Base-by-base conservation (phyloP, 2,888 invertebrate species). In the Tiphia femorata region DNA sequence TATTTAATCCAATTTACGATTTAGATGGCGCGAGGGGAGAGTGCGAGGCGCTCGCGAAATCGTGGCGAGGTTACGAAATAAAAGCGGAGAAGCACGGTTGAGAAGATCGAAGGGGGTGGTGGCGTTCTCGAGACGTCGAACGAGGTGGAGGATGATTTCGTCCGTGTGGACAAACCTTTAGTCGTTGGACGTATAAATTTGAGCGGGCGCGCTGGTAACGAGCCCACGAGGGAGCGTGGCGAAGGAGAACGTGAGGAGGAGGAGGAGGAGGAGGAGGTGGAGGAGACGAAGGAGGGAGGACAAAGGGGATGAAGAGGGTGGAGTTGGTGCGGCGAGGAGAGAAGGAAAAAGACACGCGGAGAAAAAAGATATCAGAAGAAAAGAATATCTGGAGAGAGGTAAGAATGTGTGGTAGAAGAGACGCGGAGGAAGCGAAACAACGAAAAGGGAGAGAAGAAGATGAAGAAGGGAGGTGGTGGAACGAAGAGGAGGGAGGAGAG, bases 121-220 rank as follows among this genome's bases (percentile, higher is more conserved):
- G n/a, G n/a, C n/a, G 56, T 42, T 41, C 57, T 61, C 52, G 53
- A 53, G 40, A 57, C 42, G 19, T 40, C 47, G 50, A 41, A 49
- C 40, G 35, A 44, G 47, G 35, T 23, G 27, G n/a, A 19, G 17
- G n/a, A n/a, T 19, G 27, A 17, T 19, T n/a, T 8, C 40, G 23
- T 52, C 40, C 51, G 52, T 57, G 64, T 51, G 65, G 42, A 64
- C 60, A 66, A 50, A 58, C 55, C 57, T 55, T 57, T 25, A 61
- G 33, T 56, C 38, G 27, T 50, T 58, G 53, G 57, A 64, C 68
- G 56, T 68, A 73, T 67, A 71, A 71, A 72, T 73, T 71, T 59
- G 61, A 67, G 65, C 64, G 66, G 53, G 29, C 58, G 67, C 64
- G n/a, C n/a, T n/a, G n/a, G 56, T 65, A 75, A 75, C 73, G 72